These are phyloP conservation scores for Pogonocherus hispidulus DNA, from an alignment of 2,888 invertebrate genomes.

Conservation along the genomic window DNA sequence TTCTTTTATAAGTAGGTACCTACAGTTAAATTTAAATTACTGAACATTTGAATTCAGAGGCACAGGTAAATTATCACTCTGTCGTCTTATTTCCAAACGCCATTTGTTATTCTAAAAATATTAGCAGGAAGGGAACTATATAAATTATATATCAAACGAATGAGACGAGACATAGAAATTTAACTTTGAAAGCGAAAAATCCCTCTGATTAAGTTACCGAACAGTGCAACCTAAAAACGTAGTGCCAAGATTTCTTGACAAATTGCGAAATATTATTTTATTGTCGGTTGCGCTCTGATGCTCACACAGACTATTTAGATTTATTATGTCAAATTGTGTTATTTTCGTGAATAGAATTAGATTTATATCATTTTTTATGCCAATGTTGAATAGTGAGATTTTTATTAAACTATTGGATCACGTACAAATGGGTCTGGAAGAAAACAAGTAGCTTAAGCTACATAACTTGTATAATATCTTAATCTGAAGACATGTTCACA, in stretches of 20 bases:
- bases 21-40: no score
- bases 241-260: slow-evolving; percentile 39
- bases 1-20: no score
- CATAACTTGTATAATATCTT: slow-evolving; percentile 54
- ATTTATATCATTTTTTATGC: slow-evolving; percentile 17
- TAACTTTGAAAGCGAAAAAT: background rate
- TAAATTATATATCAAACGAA: slow-evolving; percentile 24
- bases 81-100: background rate
- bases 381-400: slow-evolving; percentile 21
- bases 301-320: slow-evolving; percentile 37
- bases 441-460: slow-evolving; percentile 35
- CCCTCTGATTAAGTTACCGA: background rate
- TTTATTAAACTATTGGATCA: slow-evolving; percentile 50
- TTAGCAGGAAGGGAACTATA: background rate
- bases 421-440: slow-evolving; percentile 38
- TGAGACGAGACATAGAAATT: background rate
- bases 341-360: slow-evolving; percentile 36
- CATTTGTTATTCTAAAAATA: slow-evolving; percentile 21
- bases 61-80: background rate
- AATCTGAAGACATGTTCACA: slow-evolving; percentile 39
- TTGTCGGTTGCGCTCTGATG: slow-evolving; percentile 35
- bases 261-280: slow-evolving; percentile 42
- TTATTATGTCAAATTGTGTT: slow-evolving; percentile 37
- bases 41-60: background rate
- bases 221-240: slow-evolving; percentile 21